Percentiles rank a stretch among this genome's conserved stretches.
These are phyloP conservation scores for Drosophila nikananu DNA, from an alignment of 1,140 invertebrate genomes.

Conservation along the genomic window DNA sequence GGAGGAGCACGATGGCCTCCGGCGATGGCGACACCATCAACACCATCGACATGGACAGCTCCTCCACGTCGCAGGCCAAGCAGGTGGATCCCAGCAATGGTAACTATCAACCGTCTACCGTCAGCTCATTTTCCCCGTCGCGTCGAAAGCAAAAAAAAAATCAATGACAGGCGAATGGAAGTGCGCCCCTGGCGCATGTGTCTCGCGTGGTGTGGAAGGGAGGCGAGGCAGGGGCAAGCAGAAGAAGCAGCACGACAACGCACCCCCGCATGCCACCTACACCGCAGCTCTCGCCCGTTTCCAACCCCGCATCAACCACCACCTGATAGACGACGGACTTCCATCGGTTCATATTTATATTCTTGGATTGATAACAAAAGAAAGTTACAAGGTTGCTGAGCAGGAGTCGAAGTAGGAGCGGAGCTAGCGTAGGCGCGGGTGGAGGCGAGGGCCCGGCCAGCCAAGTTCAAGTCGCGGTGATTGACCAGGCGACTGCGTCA, in stretches of 20 bases:
- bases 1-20: conserved; percentile 87
- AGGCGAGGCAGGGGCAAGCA: conserved; percentile 24
- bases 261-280: conserved; percentile 22
- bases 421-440: background rate
- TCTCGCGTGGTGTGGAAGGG: conserved; percentile 47
- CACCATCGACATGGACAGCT: conserved; percentile 88
- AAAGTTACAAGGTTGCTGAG: conserved; percentile 51
- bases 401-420: background rate
- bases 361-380: conserved; percentile 67
- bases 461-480: conserved; percentile 66
- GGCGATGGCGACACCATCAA: conserved; percentile 88
- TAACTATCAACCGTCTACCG: conserved; percentile 52
- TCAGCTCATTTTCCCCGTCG: conserved; percentile 25
- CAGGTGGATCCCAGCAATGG: conserved; percentile 73
- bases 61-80: conserved; percentile 79
- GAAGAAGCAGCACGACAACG: conserved; percentile 22
- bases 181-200: conserved; percentile 77
- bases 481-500: conserved; percentile 62
- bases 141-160: conserved; percentile 59
- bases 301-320: conserved; percentile 16
- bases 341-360: conserved; percentile 59
- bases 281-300: conserved; percentile 1
- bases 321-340: conserved; percentile 33
- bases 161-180: conserved; percentile 82
- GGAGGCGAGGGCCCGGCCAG: background rate